These are phyloP conservation scores for Eupithecia inturbata DNA, from an alignment of 2,888 invertebrate genomes.

Conservation along the genomic window DNA sequence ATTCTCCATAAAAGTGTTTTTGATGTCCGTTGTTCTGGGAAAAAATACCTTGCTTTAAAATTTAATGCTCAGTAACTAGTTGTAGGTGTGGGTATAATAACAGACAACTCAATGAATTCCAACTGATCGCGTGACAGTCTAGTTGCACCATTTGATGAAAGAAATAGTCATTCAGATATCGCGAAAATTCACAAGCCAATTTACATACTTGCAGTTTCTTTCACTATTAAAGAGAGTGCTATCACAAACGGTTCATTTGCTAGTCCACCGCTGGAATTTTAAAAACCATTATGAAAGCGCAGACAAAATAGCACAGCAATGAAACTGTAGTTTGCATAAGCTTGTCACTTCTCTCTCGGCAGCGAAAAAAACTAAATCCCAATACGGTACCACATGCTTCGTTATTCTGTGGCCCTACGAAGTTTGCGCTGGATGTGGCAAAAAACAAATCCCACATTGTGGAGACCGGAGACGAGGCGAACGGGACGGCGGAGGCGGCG, in stretches of 20 bases:
- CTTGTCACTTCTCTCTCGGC: constrained; percentile 4
- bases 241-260: constrained; percentile 3
- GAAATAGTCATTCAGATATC: constrained; percentile 21
- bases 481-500: too few species aligned
- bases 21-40: neutral
- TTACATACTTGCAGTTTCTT: constrained; percentile 18
- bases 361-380: constrained; percentile 23
- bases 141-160: constrained; percentile 14
- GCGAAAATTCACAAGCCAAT: constrained; percentile 11
- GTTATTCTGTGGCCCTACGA: constrained; percentile 28
- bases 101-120: constrained; percentile 6
- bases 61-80: constrained; percentile 1
- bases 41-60: neutral
- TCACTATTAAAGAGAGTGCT: neutral
- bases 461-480: constrained; percentile 41
- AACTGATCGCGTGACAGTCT: constrained; percentile 23
- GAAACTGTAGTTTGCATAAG: constrained; percentile 19
- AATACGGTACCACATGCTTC: constrained; percentile 20
- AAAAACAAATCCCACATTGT: constrained; percentile 59
- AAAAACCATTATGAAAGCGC: constrained; percentile 20
- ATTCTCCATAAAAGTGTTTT: neutral
- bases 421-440: constrained; percentile 35
- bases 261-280: constrained; percentile 2
- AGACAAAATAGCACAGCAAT: constrained; percentile 18
- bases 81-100: neutral